phyloP scores from a whole-genome alignment of 2,113 vertebrate species.

The Cairina moschata region DNA sequence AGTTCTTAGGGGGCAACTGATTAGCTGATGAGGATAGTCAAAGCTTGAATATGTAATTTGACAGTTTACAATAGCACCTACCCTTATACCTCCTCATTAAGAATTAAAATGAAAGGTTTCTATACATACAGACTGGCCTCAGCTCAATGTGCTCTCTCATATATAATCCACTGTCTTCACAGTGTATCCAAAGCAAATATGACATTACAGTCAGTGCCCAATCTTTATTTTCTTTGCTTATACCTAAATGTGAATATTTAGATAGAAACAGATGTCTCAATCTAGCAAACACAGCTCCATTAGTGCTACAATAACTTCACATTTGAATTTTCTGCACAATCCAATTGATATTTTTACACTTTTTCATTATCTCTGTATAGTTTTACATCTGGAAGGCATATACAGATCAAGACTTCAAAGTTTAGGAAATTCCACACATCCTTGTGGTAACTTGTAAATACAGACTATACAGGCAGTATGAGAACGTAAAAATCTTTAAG shows the following conservation, averaged over 20 bases:
- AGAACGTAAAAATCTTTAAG: neutral
- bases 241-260: neutral
- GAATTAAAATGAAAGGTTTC: neutral
- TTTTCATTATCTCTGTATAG: neutral
- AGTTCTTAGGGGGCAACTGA: neutral
- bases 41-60: neutral
- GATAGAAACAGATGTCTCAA: neutral
- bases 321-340: neutral
- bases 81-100: neutral
- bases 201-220: rapidly evolving
- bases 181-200: neutral
- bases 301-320: neutral
- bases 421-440: neutral
- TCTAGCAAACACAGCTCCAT: neutral
- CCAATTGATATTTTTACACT: neutral
- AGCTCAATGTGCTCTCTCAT: neutral
- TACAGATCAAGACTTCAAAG: neutral
- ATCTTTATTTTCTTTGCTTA: neutral
- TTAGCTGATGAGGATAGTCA: neutral
- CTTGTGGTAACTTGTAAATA: neutral
- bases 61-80: neutral
- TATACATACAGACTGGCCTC: neutral
- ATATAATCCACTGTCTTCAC: neutral
- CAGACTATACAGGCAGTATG: neutral
- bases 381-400: neutral